A percentile compares a stretch with the other conserved stretches of the same genome.
phyloP scores from a whole-genome alignment of 2,113 vertebrate species.

The Dryoscopus gambensis region DNA sequence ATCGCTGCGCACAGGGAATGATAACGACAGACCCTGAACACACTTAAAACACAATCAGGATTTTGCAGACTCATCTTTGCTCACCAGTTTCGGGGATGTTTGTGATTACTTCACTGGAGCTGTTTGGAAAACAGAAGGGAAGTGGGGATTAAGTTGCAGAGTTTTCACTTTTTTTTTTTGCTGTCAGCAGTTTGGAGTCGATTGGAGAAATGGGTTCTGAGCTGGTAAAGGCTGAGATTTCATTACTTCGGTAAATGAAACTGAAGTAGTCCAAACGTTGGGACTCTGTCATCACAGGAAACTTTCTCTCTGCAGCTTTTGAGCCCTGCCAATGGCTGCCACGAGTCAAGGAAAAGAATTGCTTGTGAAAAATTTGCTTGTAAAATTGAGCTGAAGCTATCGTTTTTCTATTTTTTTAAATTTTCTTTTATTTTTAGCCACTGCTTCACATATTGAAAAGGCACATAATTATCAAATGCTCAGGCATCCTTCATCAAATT shows the following conservation, averaged over 20 bases:
- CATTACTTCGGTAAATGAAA: neutral
- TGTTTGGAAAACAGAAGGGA: neutral
- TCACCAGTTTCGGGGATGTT: neutral
- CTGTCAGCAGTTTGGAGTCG: neutral
- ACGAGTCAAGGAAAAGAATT: neutral
- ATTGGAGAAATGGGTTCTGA: neutral
- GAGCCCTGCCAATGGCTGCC: neutral
- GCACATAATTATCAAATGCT: neutral
- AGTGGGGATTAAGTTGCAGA: neutral
- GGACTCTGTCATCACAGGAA: neutral
- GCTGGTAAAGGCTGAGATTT: neutral
- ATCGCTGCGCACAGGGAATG: neutral
- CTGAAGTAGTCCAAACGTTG: neutral
- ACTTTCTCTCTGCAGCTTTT: neutral
- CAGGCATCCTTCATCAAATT: neutral
- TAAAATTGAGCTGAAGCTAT: neutral
- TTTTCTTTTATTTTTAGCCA: neutral
- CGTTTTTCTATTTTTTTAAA: neutral
- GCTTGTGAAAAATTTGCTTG: neutral
- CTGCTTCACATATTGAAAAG: neutral
- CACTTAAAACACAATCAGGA: neutral
- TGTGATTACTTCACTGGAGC: neutral
- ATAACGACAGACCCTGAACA: neutral
- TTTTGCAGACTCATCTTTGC: neutral
- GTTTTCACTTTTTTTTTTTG: neutral